Base-by-base conservation (phyloP, 2,797 vertebrate genomes). In the Lateolabrax maculatus region DNA sequence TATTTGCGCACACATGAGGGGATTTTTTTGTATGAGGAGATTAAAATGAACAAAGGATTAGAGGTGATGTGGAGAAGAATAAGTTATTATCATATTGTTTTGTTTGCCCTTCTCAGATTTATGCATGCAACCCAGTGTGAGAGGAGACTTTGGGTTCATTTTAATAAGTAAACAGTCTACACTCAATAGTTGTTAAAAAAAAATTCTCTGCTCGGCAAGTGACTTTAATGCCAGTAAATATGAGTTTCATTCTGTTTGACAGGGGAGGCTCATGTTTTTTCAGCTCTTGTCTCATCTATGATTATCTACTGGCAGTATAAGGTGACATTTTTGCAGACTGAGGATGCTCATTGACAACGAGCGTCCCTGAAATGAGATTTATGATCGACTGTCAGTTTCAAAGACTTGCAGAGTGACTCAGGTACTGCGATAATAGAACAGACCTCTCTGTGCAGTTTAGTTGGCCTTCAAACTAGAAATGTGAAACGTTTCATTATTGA, bases 351-450 rank as follows among this genome's bases (percentile, higher is more conserved):
- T 90, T 88, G 83, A 87, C 69, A 71, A 65, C 62, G 43, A 90
- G 66, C 75, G 85, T 88, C 79, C 77, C 84, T 87, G 85, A 90
- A 92, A 93, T 91, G 82, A 92, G 87, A 91, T 92, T 90, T 90
- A 85, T 93, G 88, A 91, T 75, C 72, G 69, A 76, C 71, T 91
- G 88, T 89, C 87, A 88, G 43, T 87, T 88, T 86, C 79, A 84
- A 81, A 89, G 79, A 87, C 77, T 78, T 71, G 41, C 60, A 44
- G 70, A 79, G 57, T 49, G 71, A 85, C 65, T 77, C 71, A 57
- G 70, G 81, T 86, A 56, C 52, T 60, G 41, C 8, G 48, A 31
- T 77, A 61, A 85, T 44, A 55, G 55, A 44, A 48, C 77, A 34
- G 41, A 48, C 44, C 46, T 66, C 55, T 62, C 46, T 76, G 9